A percentile compares a stretch with the other conserved stretches of the same genome.
These are phyloP conservation scores for Chironex yamaguchii DNA, from an alignment of 30 jellyfish, hydroid and myxozoan species.

Conservation along the genomic window DNA sequence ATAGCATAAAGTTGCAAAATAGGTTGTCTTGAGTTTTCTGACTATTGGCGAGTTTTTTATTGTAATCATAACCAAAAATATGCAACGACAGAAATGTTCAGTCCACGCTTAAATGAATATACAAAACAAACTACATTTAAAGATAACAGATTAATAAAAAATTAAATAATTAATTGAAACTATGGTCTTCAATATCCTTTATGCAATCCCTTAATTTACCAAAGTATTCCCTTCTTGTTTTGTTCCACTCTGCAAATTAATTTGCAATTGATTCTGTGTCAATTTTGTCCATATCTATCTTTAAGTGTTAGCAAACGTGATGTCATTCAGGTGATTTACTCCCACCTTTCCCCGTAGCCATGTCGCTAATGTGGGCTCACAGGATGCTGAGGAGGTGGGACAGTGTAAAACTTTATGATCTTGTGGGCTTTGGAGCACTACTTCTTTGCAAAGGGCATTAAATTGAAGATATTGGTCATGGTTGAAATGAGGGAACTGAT, in stretches of 20 bases:
- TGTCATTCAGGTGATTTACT: slow-evolving; percentile 66
- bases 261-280: slow-evolving; percentile 50
- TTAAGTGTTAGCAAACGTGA: slow-evolving; percentile 68
- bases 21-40: slow-evolving; percentile 57
- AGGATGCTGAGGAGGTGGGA: slow-evolving; percentile 18
- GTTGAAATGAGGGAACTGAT: slow-evolving; percentile 1
- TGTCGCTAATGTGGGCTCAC: slow-evolving; percentile 61
- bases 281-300: slow-evolving; percentile 61
- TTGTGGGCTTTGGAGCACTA: slow-evolving; percentile 38
- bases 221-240: slow-evolving; percentile 5
- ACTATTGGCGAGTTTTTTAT: slow-evolving; percentile 4
- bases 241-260: slow-evolving; percentile 53
- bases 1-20: neutral
- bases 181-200: slow-evolving; percentile 34
- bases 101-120: neutral
- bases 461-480: neutral
- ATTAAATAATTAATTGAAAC: slow-evolving; percentile 28
- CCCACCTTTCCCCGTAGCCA: slow-evolving; percentile 69
- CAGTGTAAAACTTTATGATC: slow-evolving; percentile 1
- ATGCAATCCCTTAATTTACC: neutral
- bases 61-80: neutral
- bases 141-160: slow-evolving; percentile 8
- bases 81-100: no score
- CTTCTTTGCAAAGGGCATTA: neutral
- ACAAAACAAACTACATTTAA: neutral